These are phyloP conservation scores for Atherix ibis DNA, from an alignment of 2,888 invertebrate genomes.

Conservation along the genomic window DNA sequence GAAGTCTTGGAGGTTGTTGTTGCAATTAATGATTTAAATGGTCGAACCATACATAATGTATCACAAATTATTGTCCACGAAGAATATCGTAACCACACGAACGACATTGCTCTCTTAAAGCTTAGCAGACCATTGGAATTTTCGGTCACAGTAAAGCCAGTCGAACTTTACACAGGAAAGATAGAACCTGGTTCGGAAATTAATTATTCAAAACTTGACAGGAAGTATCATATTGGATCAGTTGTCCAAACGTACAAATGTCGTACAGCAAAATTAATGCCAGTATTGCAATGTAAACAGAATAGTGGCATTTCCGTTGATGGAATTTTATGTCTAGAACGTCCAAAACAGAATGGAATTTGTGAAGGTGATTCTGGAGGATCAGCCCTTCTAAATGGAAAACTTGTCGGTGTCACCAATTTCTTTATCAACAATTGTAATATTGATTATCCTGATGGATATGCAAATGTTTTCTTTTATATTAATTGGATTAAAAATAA, in stretches of 20 bases:
- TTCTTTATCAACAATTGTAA: conserved; percentile 22
- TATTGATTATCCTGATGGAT: conserved; percentile 22
- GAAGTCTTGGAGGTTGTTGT: conserved; percentile 19
- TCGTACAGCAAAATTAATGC: conserved; percentile 12
- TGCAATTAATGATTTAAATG: conserved; percentile 21
- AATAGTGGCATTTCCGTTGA: conserved; percentile 14
- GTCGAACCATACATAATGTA: conserved; percentile 20
- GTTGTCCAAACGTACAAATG: conserved; percentile 19
- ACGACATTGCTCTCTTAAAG: conserved; percentile 22
- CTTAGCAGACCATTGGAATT: conserved; percentile 17
- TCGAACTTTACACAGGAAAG: conserved; percentile 16
- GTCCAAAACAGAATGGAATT: conserved; percentile 17
- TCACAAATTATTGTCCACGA: conserved; percentile 19
- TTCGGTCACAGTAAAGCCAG: conserved; percentile 15
- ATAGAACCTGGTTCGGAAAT: conserved; percentile 16
- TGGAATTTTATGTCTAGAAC: conserved; percentile 20
- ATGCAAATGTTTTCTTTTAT: conserved; percentile 17
- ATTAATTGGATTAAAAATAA: neutral
- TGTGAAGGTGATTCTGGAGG: conserved; percentile 28
- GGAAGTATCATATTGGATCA: conserved; percentile 14
- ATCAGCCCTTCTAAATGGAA: conserved; percentile 19
- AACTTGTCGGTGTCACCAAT: conserved; percentile 22
- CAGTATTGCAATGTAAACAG: conserved; percentile 7
- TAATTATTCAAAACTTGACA: conserved; percentile 24
- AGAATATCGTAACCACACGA: conserved; percentile 16